Evolutionary conservation across 2,797 vertebrate genomes (phyloP).

Genomic region (Setipinna tenuifilis): DNA sequence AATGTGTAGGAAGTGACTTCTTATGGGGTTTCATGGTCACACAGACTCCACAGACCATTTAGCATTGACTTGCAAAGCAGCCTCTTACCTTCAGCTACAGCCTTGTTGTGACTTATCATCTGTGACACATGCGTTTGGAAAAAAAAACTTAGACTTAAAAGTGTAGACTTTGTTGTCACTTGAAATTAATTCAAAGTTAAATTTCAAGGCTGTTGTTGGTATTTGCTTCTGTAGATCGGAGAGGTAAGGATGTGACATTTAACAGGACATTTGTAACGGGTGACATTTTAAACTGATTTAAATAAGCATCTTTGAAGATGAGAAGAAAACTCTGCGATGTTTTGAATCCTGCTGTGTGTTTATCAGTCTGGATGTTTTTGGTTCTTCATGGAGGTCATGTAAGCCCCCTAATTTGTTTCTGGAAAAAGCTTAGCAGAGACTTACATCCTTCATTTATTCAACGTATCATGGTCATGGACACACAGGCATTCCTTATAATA

Average conservation of each 20-base stretch:
- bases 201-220: constrained; percentile 7
- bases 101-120: background rate
- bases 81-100: background rate
- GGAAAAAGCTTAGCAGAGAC: background rate
- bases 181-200: background rate
- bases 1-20: background rate
- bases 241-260: background rate
- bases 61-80: constrained; percentile 19
- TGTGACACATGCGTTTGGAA: background rate
- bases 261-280: background rate
- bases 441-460: background rate
- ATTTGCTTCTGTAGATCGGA: background rate
- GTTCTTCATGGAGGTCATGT: background rate
- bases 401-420: background rate
- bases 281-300: constrained; percentile 9
- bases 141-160: background rate
- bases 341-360: background rate
- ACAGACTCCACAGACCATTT: background rate
- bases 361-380: background rate
- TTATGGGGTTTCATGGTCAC: background rate
- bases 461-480: background rate
- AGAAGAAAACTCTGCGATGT: background rate
- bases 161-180: background rate
- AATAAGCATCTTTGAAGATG: background rate
- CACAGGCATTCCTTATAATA: background rate